Evolutionary conservation across 1,140 invertebrate genomes (phyloP).

Genomic region (Chymomyza costata): DNA sequence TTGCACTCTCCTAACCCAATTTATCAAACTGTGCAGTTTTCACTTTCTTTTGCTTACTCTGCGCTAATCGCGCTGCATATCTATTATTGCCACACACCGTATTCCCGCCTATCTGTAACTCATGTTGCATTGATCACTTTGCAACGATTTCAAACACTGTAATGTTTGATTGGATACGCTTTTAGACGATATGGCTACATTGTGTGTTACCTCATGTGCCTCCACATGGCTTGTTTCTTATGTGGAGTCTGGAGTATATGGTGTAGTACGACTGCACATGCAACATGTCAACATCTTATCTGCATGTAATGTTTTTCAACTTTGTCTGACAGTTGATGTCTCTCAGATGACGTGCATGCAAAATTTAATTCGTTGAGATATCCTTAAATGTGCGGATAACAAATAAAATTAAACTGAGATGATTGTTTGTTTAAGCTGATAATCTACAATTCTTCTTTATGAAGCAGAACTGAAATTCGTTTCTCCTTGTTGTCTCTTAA

Average conservation of each 20-base stretch:
- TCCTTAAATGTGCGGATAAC: too few species aligned
- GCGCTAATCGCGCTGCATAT: constrained; percentile 9
- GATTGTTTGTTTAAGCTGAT: too few species aligned
- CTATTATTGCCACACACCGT: constrained; percentile 4
- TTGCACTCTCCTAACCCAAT: constrained; percentile 31
- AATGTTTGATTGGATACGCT: constrained; percentile 53
- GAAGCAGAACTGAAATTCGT: too few species aligned
- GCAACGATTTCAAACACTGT: constrained; percentile 34
- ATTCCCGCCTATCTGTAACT: constrained; percentile 9
- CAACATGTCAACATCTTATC: constrained; percentile 62
- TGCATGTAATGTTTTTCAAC: too few species aligned
- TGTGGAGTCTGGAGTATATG: constrained; percentile 38
- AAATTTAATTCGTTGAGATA: too few species aligned
- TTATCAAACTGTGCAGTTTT: constrained; percentile 33
- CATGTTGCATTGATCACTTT: constrained; percentile 22
- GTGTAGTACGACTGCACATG: constrained; percentile 22
- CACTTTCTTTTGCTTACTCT: constrained; percentile 22
- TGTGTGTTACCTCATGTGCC: constrained; percentile 53
- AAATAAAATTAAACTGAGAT: too few species aligned
- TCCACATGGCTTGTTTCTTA: constrained; percentile 51
- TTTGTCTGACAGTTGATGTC: too few species aligned
- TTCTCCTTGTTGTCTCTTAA: too few species aligned
- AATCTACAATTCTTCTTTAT: too few species aligned
- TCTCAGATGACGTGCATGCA: too few species aligned
- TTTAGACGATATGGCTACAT: constrained; percentile 45